These are phyloP conservation scores for Suncus etruscus DNA, from an alignment of 2,113 vertebrate genomes.

Conservation along the genomic window DNA sequence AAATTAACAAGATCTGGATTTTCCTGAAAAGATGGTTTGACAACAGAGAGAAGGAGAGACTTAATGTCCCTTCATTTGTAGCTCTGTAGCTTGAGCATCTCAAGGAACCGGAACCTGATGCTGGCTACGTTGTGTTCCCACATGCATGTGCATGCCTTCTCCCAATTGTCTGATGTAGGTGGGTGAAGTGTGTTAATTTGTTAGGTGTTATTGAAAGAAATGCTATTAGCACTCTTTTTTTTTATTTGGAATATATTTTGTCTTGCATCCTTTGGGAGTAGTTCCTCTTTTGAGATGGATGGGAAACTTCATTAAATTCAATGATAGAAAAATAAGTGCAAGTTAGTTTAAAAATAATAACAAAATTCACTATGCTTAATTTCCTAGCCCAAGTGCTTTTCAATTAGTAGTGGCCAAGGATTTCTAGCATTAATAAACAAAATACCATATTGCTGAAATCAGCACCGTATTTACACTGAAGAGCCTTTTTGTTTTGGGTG, in stretches of 20 bases:
- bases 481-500: slow-evolving; percentile 59
- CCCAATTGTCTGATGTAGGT: slow-evolving; percentile 5
- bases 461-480: slow-evolving; percentile 71
- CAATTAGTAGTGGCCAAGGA: slow-evolving; percentile 66
- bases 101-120: slow-evolving; percentile 29
- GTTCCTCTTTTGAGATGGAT: slow-evolving; percentile 66
- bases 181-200: slow-evolving; percentile 68
- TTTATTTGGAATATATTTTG: slow-evolving; percentile 62
- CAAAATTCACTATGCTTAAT: slow-evolving; percentile 70
- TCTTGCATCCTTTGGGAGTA: slow-evolving; percentile 42
- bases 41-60: slow-evolving; percentile 48
- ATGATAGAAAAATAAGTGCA: slow-evolving; percentile 69
- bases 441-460: slow-evolving; percentile 71
- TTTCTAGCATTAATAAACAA: slow-evolving; percentile 74
- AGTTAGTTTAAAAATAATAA: slow-evolving; percentile 77
- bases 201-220: slow-evolving; percentile 71
- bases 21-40: slow-evolving; percentile 54
- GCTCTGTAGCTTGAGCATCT: neutral
- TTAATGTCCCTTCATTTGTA: neutral
- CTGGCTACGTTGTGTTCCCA: neutral
- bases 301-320: slow-evolving; percentile 77
- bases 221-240: slow-evolving; percentile 71
- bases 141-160: slow-evolving; percentile 63
- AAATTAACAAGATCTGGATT: slow-evolving; percentile 43
- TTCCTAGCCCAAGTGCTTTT: slow-evolving; percentile 61